These are phyloP conservation scores for Scaptomyza tumidula DNA, from an alignment of 2,888 invertebrate species.

Conservation along the genomic window DNA sequence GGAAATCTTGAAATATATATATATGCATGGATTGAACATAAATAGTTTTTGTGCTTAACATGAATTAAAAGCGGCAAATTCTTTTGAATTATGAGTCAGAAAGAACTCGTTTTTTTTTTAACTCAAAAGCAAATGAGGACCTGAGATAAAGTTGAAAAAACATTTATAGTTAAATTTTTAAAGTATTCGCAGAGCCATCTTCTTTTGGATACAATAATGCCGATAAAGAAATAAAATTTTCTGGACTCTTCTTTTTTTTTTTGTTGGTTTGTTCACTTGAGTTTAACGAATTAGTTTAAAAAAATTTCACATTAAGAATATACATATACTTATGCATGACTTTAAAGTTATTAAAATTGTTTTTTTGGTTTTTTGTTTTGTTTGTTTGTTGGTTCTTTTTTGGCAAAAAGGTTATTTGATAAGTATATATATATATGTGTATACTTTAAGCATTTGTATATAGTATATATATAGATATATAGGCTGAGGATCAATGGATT, in stretches of 20 bases:
- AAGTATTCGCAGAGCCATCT: slow-evolving; percentile 46
- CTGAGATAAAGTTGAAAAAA: slow-evolving; percentile 37
- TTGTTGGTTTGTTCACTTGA: slow-evolving; percentile 18
- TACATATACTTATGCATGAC: slow-evolving; percentile 67
- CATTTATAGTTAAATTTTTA: slow-evolving; percentile 47
- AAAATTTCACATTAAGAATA: slow-evolving; percentile 51
- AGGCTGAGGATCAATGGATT: slow-evolving; percentile 76
- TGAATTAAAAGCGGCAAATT: background rate
- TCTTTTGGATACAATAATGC: slow-evolving; percentile 45
- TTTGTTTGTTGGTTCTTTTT: slow-evolving; percentile 29
- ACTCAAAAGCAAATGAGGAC: slow-evolving; percentile 17
- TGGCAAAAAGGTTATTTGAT: slow-evolving; percentile 62
- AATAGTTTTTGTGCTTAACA: background rate
- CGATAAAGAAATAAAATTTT: slow-evolving; percentile 33
- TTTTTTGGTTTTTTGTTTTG: slow-evolving; percentile 33
- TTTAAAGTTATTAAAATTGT: slow-evolving; percentile 21
- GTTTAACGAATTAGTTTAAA: slow-evolving; percentile 22
- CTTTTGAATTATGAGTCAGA: background rate
- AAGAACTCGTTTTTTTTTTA: background rate
- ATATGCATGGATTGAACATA: background rate
- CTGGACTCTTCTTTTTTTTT: slow-evolving; percentile 12
- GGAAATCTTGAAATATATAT: no score
- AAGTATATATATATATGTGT: slow-evolving; percentile 45
- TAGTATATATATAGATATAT: slow-evolving; percentile 14
- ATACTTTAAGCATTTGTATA: slow-evolving; percentile 60